phyloP scores from a whole-genome alignment of 2,888 invertebrate genomes.

The Drosophila mimica region DNA sequence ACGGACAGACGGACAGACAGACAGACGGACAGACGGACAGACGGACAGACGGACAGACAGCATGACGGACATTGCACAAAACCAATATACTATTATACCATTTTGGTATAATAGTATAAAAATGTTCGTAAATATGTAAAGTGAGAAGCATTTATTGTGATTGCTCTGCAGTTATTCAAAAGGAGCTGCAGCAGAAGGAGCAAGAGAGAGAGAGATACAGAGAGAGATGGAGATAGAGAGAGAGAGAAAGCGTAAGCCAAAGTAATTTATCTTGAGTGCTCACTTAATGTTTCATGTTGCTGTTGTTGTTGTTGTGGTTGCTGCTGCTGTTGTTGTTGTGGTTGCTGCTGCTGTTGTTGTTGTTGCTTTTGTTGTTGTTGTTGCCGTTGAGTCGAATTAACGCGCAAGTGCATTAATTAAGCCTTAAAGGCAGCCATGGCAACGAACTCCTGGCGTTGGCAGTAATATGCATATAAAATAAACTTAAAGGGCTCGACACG shows the following conservation, averaged over 20 bases:
- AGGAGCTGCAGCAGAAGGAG: slow-evolving; percentile 8
- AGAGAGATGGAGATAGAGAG: not conserved
- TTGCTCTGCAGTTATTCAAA: too few species aligned
- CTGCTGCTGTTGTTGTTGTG: slow-evolving; percentile 6
- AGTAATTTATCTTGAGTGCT: slow-evolving; percentile 76
- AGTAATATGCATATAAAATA: slow-evolving; percentile 15
- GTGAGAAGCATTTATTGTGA: slow-evolving; percentile 34
- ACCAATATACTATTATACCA: too few species aligned
- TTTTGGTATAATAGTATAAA: too few species aligned
- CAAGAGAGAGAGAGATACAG: not conserved
- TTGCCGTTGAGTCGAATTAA: slow-evolving; percentile 60
- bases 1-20: too few species aligned
- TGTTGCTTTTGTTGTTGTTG: slow-evolving; percentile 16
- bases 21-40: too few species aligned
- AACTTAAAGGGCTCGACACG: slow-evolving; percentile 7
- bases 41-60: too few species aligned
- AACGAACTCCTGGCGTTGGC: slow-evolving; percentile 25
- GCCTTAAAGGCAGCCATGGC: slow-evolving; percentile 60
- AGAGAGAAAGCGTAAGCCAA: slow-evolving; percentile 40
- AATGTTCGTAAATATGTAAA: slow-evolving; percentile 16
- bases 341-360: not conserved
- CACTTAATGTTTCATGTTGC: slow-evolving; percentile 56
- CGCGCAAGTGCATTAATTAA: slow-evolving; percentile 78
- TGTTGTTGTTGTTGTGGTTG: slow-evolving; percentile 6
- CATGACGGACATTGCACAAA: too few species aligned